Evolutionary conservation across 2,888 invertebrate species (phyloP).

Genomic region (Drosophila dives): DNA sequence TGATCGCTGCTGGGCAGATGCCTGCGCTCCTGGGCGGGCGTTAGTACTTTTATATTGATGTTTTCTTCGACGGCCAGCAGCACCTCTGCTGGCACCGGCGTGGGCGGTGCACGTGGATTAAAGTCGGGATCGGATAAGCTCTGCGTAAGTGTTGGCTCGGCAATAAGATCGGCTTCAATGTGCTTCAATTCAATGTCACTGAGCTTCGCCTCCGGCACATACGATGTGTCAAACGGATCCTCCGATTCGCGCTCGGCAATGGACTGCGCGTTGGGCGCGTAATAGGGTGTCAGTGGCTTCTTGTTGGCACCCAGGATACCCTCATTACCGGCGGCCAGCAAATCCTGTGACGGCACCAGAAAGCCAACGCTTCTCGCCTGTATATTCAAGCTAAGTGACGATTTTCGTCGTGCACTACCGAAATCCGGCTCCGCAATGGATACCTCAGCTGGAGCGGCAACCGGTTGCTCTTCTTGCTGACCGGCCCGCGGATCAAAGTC

Average conservation of each 20-base stretch:
- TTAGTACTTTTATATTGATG: slow-evolving; percentile 90
- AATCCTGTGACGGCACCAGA: slow-evolving; percentile 87
- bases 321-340: slow-evolving; percentile 87
- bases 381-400: slow-evolving; percentile 87
- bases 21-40: slow-evolving; percentile 87
- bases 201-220: slow-evolving; percentile 90
- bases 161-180: slow-evolving; percentile 89
- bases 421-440: slow-evolving; percentile 53
- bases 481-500: slow-evolving; percentile 93
- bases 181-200: slow-evolving; percentile 92
- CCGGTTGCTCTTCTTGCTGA: slow-evolving; percentile 74
- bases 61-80: slow-evolving; percentile 86
- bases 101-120: slow-evolving; percentile 86
- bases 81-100: slow-evolving; percentile 83
- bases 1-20: slow-evolving; percentile 58
- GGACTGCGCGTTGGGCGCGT: slow-evolving; percentile 86
- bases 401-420: slow-evolving; percentile 86
- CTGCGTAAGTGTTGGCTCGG: slow-evolving; percentile 85
- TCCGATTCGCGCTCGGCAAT: slow-evolving; percentile 85
- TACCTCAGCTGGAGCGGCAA: slow-evolving; percentile 32
- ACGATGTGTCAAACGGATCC: slow-evolving; percentile 96
- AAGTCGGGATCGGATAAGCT: slow-evolving; percentile 88
- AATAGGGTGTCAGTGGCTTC: slow-evolving; percentile 93
- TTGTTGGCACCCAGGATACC: slow-evolving; percentile 85
- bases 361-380: slow-evolving; percentile 87